Base-by-base conservation (phyloP, 2,888 invertebrate species). In the Rhopalosiphum nymphaeae region DNA sequence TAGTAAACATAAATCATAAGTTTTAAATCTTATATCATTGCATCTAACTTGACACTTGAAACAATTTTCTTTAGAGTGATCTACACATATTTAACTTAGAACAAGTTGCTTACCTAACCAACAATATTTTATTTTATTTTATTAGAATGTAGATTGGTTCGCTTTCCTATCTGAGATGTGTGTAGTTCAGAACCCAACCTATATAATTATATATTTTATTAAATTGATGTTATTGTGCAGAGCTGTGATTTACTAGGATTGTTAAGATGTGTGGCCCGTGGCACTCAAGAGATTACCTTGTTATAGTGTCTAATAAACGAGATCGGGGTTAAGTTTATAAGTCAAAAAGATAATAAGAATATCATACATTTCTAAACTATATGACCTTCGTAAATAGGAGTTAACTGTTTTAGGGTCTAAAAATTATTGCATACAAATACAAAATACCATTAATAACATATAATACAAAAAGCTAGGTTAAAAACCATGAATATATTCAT, bases 191-290 rank as follows among this genome's bases (percentile, higher is more conserved):
- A 91, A 91, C 42, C 26, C 49, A 36, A 49, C 46, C 67, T 42
- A 78, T 42, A 10, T 91, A 91, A 91, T 91, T 53, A 78, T 91
- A 91, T 7, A 36, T n/a, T 46, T 29, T 90, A 46, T 29, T 3
- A 46, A 89, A 42, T 89, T 29, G 61, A 44, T 29, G 89, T 44
- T 26, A 61, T 61, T 61, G 16, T 57, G 9, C 46, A 46, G 44
- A 57, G 11, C 21, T 49, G n/a, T 67, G 46, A 89, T 89, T 90
- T 90, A 61, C 61, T 29, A 9, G 42, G 13, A 46, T 4, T 16
- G 46, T 61, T 44, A 7, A 67, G 16, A 67, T 67, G 13, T n/a
- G 16, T 89, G 16, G 29, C 61, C 61, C 13, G 89, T 89, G 44
- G 61, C 61, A 29, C 44, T 46, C 0, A 29, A 29, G 4, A 61